A percentile compares a stretch with the other conserved stretches of the same genome.
phyloP scores from a whole-genome alignment of 2,888 invertebrate genomes.

The Aphidius colemani region DNA sequence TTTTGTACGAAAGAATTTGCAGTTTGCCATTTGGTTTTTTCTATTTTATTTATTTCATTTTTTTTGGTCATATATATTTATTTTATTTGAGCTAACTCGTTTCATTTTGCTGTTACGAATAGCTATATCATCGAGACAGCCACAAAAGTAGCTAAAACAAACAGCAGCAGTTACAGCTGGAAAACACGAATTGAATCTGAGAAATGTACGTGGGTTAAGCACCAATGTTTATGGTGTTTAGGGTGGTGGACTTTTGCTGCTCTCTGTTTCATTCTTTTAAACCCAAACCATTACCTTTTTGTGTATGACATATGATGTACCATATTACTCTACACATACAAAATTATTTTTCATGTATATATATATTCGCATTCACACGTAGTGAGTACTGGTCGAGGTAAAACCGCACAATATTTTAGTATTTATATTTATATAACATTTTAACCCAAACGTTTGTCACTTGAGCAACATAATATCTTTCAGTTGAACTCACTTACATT shows the following conservation, averaged over 20 bases:
- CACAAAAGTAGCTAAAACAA: background rate
- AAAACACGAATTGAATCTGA: slow-evolving; percentile 29
- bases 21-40: background rate
- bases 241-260: slow-evolving; percentile 11
- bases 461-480: slow-evolving; percentile 55
- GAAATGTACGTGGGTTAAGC: slow-evolving; percentile 17
- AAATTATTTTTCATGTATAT: slow-evolving; percentile 5
- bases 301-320: slow-evolving; percentile 60
- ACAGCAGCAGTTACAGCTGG: background rate
- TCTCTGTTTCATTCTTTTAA: slow-evolving; percentile 11
- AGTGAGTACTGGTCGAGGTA: slow-evolving; percentile 30
- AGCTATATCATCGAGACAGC: background rate
- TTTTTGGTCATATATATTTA: background rate
- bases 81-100: background rate
- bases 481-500: slow-evolving; percentile 44
- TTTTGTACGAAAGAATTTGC: slow-evolving; percentile 1
- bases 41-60: background rate
- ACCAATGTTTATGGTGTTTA: slow-evolving; percentile 36
- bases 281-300: slow-evolving; percentile 25
- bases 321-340: slow-evolving; percentile 54
- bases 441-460: slow-evolving; percentile 46
- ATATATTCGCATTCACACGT: slow-evolving; percentile 32
- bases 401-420: slow-evolving; percentile 14
- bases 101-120: background rate
- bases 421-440: slow-evolving; percentile 9